These are phyloP conservation scores for Drosophila pectinifera DNA, from an alignment of 1,140 invertebrate genomes.

Conservation along the genomic window DNA sequence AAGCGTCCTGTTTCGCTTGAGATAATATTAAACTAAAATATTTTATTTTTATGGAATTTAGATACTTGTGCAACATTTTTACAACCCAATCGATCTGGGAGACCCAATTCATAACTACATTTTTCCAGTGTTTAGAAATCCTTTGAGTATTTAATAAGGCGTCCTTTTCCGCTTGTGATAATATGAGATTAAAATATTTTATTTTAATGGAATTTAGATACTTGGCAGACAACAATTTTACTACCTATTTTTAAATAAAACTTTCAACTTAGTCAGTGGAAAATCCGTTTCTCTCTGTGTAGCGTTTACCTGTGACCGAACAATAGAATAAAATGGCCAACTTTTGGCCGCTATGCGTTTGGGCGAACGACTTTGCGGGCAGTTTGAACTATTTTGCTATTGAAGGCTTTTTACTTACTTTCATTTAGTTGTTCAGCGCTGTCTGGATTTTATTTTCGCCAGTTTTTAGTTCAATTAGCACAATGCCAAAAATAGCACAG, in stretches of 20 bases:
- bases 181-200: not conserved
- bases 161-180: no score
- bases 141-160: no score
- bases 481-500: slow-evolving; percentile 53
- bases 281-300: slow-evolving; percentile 2
- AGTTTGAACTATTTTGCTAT: slow-evolving; percentile 46
- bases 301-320: slow-evolving; percentile 62
- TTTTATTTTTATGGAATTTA: no score
- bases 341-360: slow-evolving; percentile 57
- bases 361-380: slow-evolving; percentile 18
- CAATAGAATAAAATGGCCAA: slow-evolving; percentile 70
- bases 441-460: slow-evolving; percentile 34
- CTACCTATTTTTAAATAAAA: no score
- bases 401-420: slow-evolving; percentile 75
- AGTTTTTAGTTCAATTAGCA: slow-evolving; percentile 79
- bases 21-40: not conserved
- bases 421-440: slow-evolving; percentile 52
- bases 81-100: no score
- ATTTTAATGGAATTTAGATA: not conserved
- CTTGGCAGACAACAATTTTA: no score
- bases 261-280: no score
- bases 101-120: no score
- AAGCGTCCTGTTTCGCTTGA: no score
- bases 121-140: no score
- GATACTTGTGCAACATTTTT: no score